Base-by-base conservation (phyloP, 2,113 vertebrate genomes). In the Leptobrachium ailaonicum region DNA sequence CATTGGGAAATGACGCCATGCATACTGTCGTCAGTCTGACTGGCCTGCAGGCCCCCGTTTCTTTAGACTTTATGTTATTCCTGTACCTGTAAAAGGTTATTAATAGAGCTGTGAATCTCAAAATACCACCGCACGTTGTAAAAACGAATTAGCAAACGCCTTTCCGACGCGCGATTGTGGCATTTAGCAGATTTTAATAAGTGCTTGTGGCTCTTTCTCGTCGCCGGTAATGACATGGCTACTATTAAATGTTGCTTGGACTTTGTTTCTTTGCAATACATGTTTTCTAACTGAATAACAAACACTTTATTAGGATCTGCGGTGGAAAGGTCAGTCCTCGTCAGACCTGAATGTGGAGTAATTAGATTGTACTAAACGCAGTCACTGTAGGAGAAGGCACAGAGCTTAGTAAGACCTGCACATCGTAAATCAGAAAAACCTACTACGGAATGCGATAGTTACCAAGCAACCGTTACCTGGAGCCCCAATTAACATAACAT, bases 391-490 rank as follows among this genome's bases (percentile, higher is more conserved):
- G 47, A 68, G 20, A 40, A 50, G 45, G 14, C 32, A n/a, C 66
- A 70, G 47, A 50, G 68, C 7, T 70, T 47, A 7, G 2, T 20
- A 44, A 50, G 20, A 70, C 2, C 11, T 47, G 14, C 42, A 47
- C 68, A 70, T 47, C 85, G 85, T 80, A 90, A 90, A 42, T 85
- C 85, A 87, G 90, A 90, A 87, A 89, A 85, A 88, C 87, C 85
- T 88, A 2, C 84, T 90, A 88, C 84, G 71, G 13, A 86, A 87
- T 83, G 76, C 73, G 32, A 7, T 0, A 85, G 91, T 94, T 92
- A 88, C 92, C 87, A 92, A 88, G 93, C 92, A 93, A 94, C 93
- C 2, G 89, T 91, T 88, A 87, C 91, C 85, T 91, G 88, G 92
- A 87, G 82, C 79, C 85, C 82, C 88, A 91, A 92, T 89, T 86